Evolutionary conservation across 2,888 invertebrate genomes (phyloP).

Genomic region (Parnassius smintheus): DNA sequence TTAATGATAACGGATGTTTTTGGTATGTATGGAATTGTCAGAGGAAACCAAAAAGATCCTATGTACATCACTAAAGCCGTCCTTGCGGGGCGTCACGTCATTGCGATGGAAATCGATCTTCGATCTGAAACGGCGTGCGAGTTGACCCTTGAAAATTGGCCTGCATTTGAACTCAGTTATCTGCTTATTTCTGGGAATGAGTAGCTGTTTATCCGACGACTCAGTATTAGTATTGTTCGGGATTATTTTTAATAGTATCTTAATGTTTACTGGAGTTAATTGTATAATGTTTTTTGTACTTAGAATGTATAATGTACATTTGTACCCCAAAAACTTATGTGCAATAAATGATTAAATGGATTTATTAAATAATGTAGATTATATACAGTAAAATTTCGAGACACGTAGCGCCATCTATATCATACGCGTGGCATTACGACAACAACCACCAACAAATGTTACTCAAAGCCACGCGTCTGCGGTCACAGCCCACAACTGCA

Average conservation of each 20-base stretch:
- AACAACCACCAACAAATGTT: background rate
- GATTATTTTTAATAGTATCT: too few species aligned
- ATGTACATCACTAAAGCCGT: slow-evolving; percentile 5
- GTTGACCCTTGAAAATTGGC: slow-evolving; percentile 20
- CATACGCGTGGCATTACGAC: slow-evolving; percentile 16
- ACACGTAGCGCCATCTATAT: slow-evolving; percentile 32
- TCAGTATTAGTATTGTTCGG: background rate
- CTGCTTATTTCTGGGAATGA: slow-evolving; percentile 5
- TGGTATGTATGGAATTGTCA: too few species aligned
- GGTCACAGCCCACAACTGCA: background rate
- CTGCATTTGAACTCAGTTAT: slow-evolving; percentile 4
- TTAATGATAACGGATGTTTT: too few species aligned
- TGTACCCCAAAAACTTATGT: background rate
- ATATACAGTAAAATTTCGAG: background rate
- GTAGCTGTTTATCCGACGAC: slow-evolving; percentile 6
- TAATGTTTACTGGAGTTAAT: too few species aligned
- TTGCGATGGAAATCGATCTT: slow-evolving; percentile 28
- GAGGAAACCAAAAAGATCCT: too few species aligned
- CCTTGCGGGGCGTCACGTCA: slow-evolving; percentile 22
- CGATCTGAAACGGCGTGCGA: slow-evolving; percentile 24
- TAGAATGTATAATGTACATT: too few species aligned
- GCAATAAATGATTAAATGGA: background rate
- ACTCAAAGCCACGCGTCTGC: background rate
- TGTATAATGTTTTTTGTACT: too few species aligned
- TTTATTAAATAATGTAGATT: background rate